phyloP scores from a whole-genome alignment of 2,797 vertebrate species.

The Petrocephalus schoutedeni region DNA sequence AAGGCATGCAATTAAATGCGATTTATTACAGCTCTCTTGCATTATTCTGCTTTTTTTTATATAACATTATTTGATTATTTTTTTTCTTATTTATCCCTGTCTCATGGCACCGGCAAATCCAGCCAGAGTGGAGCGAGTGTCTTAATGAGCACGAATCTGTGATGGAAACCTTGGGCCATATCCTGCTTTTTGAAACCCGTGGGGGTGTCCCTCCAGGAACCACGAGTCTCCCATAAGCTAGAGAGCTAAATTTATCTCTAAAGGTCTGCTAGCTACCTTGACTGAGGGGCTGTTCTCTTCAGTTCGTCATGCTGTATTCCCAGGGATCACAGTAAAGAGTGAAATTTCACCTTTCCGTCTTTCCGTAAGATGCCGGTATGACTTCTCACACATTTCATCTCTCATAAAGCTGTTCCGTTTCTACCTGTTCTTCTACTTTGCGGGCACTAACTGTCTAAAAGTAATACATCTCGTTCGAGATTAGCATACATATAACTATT shows the following conservation, averaged over 20 bases:
- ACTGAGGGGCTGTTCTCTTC: not conserved
- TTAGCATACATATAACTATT: not conserved
- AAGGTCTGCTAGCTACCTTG: not conserved
- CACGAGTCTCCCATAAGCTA: not conserved
- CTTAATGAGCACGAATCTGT: not conserved
- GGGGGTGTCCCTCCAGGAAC: not conserved
- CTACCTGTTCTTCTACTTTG: not conserved
- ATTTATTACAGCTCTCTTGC: slow-evolving; percentile 19
- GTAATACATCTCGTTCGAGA: not conserved
- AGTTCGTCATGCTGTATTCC: not conserved
- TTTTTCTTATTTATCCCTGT: not conserved
- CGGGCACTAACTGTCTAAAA: not conserved
- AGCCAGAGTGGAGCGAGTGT: not conserved
- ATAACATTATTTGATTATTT: slow-evolving; percentile 14
- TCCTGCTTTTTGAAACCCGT: not conserved
- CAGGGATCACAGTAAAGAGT: not conserved
- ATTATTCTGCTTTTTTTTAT: slow-evolving; percentile 1
- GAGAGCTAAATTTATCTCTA: slow-evolving; percentile 4
- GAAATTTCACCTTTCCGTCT: not conserved
- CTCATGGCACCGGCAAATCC: slow-evolving; percentile 1
- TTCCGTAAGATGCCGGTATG: not conserved
- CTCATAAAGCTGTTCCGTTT: not conserved
- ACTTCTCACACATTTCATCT: not conserved
- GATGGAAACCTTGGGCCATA: not conserved
- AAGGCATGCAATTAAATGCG: slow-evolving; percentile 21